A percentile compares a stretch with the other conserved stretches of the same genome.
These are phyloP conservation scores for Rhabdomys dilectus DNA, from an alignment of 2,113 vertebrate genomes.

Conservation along the genomic window DNA sequence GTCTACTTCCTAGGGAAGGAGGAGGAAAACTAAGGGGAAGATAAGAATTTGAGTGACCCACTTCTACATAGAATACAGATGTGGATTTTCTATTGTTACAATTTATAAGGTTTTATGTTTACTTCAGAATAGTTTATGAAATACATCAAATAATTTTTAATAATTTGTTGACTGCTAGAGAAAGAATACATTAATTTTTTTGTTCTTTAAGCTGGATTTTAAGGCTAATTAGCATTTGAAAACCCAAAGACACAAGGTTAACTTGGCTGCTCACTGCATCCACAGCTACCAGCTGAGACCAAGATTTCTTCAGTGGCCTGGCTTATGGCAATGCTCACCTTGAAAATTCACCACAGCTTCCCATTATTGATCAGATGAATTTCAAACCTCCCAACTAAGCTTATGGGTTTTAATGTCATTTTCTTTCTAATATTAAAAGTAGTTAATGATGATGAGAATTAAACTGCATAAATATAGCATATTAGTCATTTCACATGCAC, in stretches of 20 bases:
- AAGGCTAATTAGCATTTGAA: background rate
- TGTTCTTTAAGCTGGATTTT: background rate
- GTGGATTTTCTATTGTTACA: background rate
- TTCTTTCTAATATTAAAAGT: background rate
- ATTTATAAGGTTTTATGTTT: background rate
- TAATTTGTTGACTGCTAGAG: background rate
- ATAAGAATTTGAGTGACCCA: background rate
- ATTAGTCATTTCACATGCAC: background rate
- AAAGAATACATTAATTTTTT: background rate
- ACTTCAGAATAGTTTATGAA: background rate
- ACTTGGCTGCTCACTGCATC: background rate
- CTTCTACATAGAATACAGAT: background rate
- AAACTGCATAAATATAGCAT: background rate
- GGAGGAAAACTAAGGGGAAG: background rate
- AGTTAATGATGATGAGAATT: background rate
- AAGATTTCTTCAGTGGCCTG: background rate
- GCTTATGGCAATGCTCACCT: background rate
- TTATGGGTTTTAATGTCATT: background rate
- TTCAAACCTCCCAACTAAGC: background rate
- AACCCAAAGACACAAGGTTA: background rate
- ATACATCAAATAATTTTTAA: background rate
- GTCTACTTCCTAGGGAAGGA: conserved; percentile 6
- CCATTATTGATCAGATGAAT: background rate
- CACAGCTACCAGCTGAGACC: fast-evolving
- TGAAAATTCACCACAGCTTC: background rate